Evolutionary conservation across 2,888 invertebrate genomes (phyloP), one percentile per base, ranked within the genome.

Genomic region (Bhutanitis thaidina): DNA sequence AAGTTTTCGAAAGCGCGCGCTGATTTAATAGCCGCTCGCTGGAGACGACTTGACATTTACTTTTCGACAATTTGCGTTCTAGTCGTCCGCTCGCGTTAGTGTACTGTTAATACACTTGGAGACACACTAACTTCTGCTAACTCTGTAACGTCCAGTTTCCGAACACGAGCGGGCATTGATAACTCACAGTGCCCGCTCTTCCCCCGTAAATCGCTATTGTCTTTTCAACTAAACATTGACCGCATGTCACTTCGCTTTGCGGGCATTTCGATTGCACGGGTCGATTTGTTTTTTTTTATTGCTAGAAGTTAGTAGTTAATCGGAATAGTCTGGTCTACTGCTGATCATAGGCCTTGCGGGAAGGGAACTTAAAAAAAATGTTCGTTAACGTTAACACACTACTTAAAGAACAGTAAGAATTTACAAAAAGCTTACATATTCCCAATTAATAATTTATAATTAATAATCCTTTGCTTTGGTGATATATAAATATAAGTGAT

Each of bases 151-250:
- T 66, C 69, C 71, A 64, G 67, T 71, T 67, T 65, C 62, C 58
- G 68, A 67, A 78, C 74, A 69, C 73, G 76, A 73, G 68, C 70
- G 57, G 62, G 62, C 71, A 73, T 77, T 71, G 74, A 77, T 71
- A 71, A 72, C 61, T 64, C 65, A 65, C n/a, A n/a, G 30, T 46
- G n/a, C 14, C 12, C 15, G 43, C 25, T 32, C 47, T 30, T 16
- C 41, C 14, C 34, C 45, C 32, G 37, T 41, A 51, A 44, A 52
- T 52, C 44, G 40, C 37, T 38, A 39, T 13, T 39, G 29, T 1
- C 1, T 45, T 29, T 37, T 27, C 7, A 37, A 15, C 15, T 32
- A 3, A 25, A 27, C 7, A 44, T 55, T 51, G 50, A 53, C 47
- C 40, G 50, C 10, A 7, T 15, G 15, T 8, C n/a, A 36, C 25